phyloP scores from a whole-genome alignment of 2,113 vertebrate species.

The Pycnonotus jocosus region DNA sequence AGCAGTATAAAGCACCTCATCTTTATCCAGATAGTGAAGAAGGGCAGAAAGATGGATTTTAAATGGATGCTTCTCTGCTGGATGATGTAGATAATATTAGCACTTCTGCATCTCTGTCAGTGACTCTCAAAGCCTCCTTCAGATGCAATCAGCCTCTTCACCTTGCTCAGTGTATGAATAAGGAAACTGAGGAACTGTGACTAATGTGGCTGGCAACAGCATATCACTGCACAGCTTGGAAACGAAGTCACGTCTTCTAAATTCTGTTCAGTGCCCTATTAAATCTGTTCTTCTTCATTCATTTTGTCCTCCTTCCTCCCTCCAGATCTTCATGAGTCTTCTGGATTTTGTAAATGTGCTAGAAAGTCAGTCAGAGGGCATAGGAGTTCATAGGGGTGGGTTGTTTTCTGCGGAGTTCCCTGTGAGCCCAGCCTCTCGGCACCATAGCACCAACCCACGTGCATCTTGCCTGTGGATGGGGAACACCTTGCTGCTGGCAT shows the following conservation, averaged over 20 bases:
- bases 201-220: neutral
- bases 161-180: neutral
- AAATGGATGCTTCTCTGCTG: neutral
- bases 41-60: neutral
- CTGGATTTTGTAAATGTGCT: neutral
- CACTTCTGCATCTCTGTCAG: neutral
- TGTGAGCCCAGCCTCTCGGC: neutral
- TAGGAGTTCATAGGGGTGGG: fast-evolving
- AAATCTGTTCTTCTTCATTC: neutral
- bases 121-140: neutral
- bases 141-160: neutral
- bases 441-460: neutral
- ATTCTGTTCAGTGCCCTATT: neutral
- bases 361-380: neutral
- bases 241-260: neutral
- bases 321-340: neutral
- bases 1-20: neutral
- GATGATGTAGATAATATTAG: neutral
- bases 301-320: neutral
- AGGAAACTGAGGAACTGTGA: neutral
- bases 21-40: neutral
- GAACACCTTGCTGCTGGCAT: neutral
- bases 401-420: neutral
- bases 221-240: neutral
- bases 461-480: neutral